Conservation (phyloP, 2,888 invertebrate genomes). For the Cetonia aurata region DNA sequence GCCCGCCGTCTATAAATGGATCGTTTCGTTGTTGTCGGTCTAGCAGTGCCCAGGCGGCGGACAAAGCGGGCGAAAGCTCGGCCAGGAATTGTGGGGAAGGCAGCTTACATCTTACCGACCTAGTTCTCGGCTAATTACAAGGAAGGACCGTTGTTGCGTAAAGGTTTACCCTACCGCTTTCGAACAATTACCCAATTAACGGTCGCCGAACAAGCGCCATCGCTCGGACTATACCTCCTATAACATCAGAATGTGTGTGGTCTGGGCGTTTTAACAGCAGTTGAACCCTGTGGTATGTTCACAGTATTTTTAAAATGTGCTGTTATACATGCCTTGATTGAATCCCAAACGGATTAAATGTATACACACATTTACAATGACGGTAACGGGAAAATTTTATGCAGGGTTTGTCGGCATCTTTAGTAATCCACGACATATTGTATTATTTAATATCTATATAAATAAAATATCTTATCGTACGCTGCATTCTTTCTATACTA, state of each 20-base stretch:
- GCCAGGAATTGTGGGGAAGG: constrained; percentile 50
- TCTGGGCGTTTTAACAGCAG: constrained; percentile 5
- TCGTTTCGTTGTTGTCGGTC: constrained; percentile 44
- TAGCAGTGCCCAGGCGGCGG: constrained; percentile 23
- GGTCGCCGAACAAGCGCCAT: constrained; percentile 29
- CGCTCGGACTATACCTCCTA: constrained; percentile 37
- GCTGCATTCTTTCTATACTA: too few species aligned
- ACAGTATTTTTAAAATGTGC: constrained; percentile 7
- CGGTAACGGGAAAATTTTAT: too few species aligned
- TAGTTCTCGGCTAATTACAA: constrained; percentile 61
- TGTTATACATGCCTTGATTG: not conserved
- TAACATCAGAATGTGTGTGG: constrained; percentile 27
- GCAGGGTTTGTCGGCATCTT: too few species aligned
- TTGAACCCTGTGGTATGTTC: constrained; percentile 22
- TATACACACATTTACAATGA: too few species aligned
- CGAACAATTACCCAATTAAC: constrained; percentile 63
- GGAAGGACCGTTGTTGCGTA: constrained; percentile 61
- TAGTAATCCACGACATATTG: too few species aligned
- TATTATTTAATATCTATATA: too few species aligned
- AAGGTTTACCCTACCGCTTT: constrained; percentile 59
- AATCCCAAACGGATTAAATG: too few species aligned
- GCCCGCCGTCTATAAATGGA: constrained; percentile 54
- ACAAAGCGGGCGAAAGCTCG: constrained; percentile 22
- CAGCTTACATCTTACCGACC: constrained; percentile 58
- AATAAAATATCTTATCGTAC: too few species aligned